Evolutionary conservation across 2,113 vertebrate species (phyloP).

Genomic region (Parotia lawesii): DNA sequence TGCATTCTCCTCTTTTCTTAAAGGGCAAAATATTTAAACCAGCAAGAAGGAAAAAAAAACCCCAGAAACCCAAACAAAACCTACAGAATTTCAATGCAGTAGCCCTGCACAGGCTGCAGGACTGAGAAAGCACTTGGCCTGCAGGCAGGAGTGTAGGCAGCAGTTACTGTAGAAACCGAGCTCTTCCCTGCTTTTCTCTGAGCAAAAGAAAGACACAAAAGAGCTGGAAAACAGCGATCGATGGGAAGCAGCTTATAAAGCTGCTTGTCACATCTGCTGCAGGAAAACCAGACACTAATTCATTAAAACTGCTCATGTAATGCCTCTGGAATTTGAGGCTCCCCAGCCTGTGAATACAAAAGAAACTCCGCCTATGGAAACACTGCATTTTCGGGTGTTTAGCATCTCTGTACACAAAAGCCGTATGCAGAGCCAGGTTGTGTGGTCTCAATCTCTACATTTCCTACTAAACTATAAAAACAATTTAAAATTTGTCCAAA

Average conservation of each 20-base stretch:
- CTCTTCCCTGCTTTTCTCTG: slow-evolving; percentile 63
- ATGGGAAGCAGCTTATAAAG: slow-evolving; percentile 73
- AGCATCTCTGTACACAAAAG: slow-evolving; percentile 63
- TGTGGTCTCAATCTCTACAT: slow-evolving; percentile 46
- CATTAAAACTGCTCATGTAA: slow-evolving; percentile 75
- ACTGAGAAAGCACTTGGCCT: slow-evolving; percentile 53
- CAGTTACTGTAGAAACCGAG: slow-evolving; percentile 76
- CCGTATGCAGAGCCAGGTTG: slow-evolving; percentile 20
- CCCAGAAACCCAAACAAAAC: not conserved
- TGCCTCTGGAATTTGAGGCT: slow-evolving; percentile 76
- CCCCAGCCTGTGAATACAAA: slow-evolving; percentile 65
- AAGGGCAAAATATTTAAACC: slow-evolving; percentile 30
- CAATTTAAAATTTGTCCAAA: not conserved
- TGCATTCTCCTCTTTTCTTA: not conserved
- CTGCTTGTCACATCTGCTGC: slow-evolving; percentile 75
- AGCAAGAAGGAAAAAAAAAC: not conserved
- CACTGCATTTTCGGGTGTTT: slow-evolving; percentile 61
- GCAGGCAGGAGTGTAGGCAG: slow-evolving; percentile 66
- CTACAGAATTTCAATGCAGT: slow-evolving; percentile 47
- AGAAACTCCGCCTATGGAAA: slow-evolving; percentile 72
- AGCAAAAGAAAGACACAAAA: slow-evolving; percentile 72
- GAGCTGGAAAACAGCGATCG: slow-evolving; percentile 66
- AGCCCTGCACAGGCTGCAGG: slow-evolving; percentile 54
- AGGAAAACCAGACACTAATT: slow-evolving; percentile 73
- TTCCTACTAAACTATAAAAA: slow-evolving; percentile 29